phyloP scores from a whole-genome alignment of 2,888 invertebrate species.

The Drosophila tripunctata region DNA sequence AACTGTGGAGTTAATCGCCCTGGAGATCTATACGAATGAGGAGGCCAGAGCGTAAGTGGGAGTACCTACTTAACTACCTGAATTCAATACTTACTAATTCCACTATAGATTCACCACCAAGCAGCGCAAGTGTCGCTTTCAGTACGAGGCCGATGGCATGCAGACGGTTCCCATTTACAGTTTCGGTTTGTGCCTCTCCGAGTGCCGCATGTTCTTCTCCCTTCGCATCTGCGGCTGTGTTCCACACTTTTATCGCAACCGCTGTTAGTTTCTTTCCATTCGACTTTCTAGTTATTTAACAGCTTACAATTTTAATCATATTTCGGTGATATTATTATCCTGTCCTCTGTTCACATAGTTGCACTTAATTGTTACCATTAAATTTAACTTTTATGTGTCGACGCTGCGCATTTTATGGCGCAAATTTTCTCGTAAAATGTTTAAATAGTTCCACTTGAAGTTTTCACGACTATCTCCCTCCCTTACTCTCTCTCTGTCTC shows the following conservation, averaged over 20 bases:
- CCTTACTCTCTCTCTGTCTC: background rate
- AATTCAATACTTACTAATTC: background rate
- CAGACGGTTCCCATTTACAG: conserved; percentile 89
- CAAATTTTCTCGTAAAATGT: conserved; percentile 58
- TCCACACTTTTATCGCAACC: conserved; percentile 89
- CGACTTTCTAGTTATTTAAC: conserved; percentile 1
- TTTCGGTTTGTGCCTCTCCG: conserved; percentile 88
- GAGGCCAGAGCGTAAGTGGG: conserved; percentile 85
- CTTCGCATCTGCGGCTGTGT: conserved; percentile 88
- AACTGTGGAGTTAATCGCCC: conserved; percentile 86
- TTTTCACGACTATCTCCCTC: conserved; percentile 39
- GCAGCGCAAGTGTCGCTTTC: conserved; percentile 89
- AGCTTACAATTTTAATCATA: conserved; percentile 37
- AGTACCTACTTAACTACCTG: background rate
- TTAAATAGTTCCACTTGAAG: conserved; percentile 63
- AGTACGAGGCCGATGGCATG: conserved; percentile 87
- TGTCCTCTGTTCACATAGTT: conserved; percentile 58
- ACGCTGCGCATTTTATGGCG: conserved; percentile 42
- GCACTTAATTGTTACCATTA: conserved; percentile 72
- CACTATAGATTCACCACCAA: conserved; percentile 85
- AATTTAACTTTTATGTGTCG: conserved; percentile 65
- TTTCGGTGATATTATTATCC: conserved; percentile 5
- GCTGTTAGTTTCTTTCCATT: conserved; percentile 84
- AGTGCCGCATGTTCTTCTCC: conserved; percentile 88
- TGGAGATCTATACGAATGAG: conserved; percentile 86